These are phyloP conservation scores for Macrostomum cliftonense DNA, from an alignment of 2,888 invertebrate genomes.

Conservation along the genomic window DNA sequence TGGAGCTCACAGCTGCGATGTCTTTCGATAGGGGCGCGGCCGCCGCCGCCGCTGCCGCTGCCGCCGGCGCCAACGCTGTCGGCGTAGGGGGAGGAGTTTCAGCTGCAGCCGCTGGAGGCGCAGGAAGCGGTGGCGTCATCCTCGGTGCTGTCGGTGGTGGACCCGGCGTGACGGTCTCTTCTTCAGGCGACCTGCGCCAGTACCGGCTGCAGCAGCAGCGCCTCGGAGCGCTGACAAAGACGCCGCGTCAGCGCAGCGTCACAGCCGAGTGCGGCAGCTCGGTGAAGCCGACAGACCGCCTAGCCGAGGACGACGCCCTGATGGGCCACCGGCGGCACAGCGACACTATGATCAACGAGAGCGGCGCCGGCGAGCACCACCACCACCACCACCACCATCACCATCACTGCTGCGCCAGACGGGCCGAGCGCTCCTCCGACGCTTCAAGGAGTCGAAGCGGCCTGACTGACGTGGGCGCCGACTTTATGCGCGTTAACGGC, in stretches of 20 bases:
- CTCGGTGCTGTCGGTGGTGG: too few relatives aligned
- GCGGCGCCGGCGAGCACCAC: background rate
- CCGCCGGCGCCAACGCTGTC: too few relatives aligned
- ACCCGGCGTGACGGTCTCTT: too few relatives aligned
- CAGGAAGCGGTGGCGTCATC: too few relatives aligned
- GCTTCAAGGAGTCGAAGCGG: background rate
- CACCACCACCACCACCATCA: background rate
- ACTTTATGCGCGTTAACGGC: constrained; percentile 81
- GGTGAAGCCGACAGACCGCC: background rate
- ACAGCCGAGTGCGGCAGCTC: background rate
- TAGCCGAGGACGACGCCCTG: background rate
- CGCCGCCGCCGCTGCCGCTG: too few relatives aligned
- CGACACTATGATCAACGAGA: background rate
- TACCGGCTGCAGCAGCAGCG: too few relatives aligned
- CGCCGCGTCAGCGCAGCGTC: background rate
- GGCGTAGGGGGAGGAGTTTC: too few relatives aligned
- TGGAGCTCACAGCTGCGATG: too few relatives aligned
- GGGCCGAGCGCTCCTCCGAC: background rate
- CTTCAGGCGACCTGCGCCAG: too few relatives aligned
- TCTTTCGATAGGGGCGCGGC: too few relatives aligned
- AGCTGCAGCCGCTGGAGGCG: too few relatives aligned
- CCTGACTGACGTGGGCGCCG: constrained; percentile 52
- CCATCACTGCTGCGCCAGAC: background rate
- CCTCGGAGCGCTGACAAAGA: background rate
- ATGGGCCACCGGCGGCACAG: background rate